Evolutionary conservation across 1,140 invertebrate genomes (phyloP).

Genomic region (Drosophila elegans): DNA sequence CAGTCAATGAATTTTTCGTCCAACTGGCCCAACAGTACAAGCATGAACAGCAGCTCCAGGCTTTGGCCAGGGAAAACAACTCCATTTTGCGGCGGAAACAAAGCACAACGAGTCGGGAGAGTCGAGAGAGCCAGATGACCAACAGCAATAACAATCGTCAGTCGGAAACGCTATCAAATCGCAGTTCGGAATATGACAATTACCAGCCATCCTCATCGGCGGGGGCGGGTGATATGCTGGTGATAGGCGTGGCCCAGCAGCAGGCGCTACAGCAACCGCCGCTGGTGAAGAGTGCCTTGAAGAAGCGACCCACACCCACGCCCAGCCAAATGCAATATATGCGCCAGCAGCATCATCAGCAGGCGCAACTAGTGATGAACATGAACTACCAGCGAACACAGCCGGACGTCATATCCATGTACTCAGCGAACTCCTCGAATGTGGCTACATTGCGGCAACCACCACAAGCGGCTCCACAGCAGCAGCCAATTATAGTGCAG

Average conservation of each 20-base stretch:
- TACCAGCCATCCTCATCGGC: constrained; percentile 56
- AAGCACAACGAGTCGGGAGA: constrained; percentile 61
- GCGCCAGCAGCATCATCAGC: constrained; percentile 46
- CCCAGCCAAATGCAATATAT: constrained; percentile 63
- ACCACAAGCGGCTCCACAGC: constrained; percentile 71
- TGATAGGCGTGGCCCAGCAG: constrained; percentile 72
- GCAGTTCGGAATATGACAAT: constrained; percentile 80
- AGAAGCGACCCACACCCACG: constrained; percentile 70
- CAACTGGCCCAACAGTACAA: constrained; percentile 77
- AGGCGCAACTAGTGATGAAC: constrained; percentile 40
- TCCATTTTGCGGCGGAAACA: constrained; percentile 64
- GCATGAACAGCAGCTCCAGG: constrained; percentile 67
- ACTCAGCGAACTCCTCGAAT: constrained; percentile 80
- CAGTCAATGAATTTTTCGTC: constrained; percentile 75
- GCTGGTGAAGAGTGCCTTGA: constrained; percentile 70
- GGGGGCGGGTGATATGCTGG: constrained; percentile 59
- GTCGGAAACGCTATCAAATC: constrained; percentile 78
- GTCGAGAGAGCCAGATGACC: constrained; percentile 49
- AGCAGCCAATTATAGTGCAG: constrained; percentile 77
- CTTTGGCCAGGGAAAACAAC: constrained; percentile 46
- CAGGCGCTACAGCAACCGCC: constrained; percentile 64
- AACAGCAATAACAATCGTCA: constrained; percentile 62
- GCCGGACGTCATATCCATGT: constrained; percentile 73
- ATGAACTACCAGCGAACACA: constrained; percentile 50
- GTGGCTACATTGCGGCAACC: constrained; percentile 78